These are phyloP conservation scores for Elephantulus edwardii DNA, from an alignment of 2,113 vertebrate genomes.

Conservation along the genomic window DNA sequence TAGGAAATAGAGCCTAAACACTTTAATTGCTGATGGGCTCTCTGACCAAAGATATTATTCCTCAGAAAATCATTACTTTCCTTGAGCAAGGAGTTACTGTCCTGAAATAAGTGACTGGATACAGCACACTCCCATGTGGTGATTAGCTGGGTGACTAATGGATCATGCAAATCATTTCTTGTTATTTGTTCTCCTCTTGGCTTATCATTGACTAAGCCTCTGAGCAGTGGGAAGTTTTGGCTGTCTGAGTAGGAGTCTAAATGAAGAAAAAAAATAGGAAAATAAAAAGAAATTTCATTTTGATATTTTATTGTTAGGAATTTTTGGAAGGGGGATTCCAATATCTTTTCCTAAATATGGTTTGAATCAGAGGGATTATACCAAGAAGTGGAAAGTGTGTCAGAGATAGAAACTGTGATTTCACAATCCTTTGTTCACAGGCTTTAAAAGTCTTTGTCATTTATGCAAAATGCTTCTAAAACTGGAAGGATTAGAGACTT, in stretches of 20 bases:
- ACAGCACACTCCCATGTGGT: not conserved
- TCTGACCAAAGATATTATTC: not conserved
- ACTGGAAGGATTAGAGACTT: not conserved
- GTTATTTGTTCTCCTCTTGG: not conserved
- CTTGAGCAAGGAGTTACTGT: not conserved
- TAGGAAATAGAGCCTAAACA: not conserved
- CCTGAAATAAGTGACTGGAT: not conserved
- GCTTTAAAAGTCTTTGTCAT: slow-evolving; percentile 8
- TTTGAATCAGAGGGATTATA: not conserved
- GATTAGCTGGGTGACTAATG: not conserved
- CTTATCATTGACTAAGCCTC: not conserved
- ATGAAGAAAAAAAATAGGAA: not conserved
- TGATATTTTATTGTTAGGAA: not conserved
- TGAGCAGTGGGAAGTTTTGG: too few species aligned
- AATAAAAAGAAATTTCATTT: not conserved
- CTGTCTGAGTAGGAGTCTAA: too few species aligned
- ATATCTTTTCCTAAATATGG: not conserved
- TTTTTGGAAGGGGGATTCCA: not conserved
- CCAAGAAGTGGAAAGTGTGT: not conserved
- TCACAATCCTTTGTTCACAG: not conserved
- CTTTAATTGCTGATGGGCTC: not conserved
- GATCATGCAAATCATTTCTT: not conserved
- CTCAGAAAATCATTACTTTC: not conserved
- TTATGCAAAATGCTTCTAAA: slow-evolving; percentile 33
- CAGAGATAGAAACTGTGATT: not conserved